Conservation (phyloP, 2,888 invertebrate genomes). For the Stenchaetothrips biformis region DNA sequence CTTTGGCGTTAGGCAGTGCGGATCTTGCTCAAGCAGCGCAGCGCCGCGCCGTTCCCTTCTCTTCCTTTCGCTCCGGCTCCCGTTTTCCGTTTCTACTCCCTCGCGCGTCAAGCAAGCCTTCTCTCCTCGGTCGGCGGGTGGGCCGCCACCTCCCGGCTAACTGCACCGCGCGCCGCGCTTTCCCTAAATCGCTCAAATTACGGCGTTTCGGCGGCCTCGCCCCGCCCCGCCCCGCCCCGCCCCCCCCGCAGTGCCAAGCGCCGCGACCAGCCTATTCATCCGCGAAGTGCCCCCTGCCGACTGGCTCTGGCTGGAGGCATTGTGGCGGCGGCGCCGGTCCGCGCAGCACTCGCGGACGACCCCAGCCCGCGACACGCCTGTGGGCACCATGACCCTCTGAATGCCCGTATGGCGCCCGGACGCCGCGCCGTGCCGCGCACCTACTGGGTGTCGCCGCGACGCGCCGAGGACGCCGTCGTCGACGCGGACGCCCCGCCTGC, state of each 20-base stretch:
- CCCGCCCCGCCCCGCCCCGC: too few relatives aligned
- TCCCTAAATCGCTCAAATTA: conserved; percentile 15
- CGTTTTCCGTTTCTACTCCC: too few relatives aligned
- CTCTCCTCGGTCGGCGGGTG: not conserved
- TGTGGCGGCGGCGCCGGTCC: not conserved
- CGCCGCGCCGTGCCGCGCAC: too few relatives aligned
- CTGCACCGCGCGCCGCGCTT: not conserved
- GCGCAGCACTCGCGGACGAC: not conserved
- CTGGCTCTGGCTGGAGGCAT: not conserved
- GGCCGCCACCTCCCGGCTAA: not conserved
- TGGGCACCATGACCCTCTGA: not conserved
- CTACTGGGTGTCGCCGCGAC: conserved; percentile 27
- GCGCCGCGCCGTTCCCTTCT: not conserved
- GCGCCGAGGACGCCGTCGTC: not conserved
- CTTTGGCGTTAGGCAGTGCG: not conserved
- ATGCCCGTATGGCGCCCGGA: conserved; percentile 14
- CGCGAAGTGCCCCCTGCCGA: not conserved
- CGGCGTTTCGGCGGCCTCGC: not conserved
- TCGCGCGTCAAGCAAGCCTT: too few relatives aligned
- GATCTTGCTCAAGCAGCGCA: not conserved
- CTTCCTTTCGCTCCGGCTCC: too few relatives aligned
- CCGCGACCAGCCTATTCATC: not conserved
- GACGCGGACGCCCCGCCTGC: not conserved
- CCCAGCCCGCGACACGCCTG: not conserved
- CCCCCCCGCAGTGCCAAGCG: not conserved